Conservation (phyloP, 2,888 invertebrate species). For the Plusia festucae region DNA sequence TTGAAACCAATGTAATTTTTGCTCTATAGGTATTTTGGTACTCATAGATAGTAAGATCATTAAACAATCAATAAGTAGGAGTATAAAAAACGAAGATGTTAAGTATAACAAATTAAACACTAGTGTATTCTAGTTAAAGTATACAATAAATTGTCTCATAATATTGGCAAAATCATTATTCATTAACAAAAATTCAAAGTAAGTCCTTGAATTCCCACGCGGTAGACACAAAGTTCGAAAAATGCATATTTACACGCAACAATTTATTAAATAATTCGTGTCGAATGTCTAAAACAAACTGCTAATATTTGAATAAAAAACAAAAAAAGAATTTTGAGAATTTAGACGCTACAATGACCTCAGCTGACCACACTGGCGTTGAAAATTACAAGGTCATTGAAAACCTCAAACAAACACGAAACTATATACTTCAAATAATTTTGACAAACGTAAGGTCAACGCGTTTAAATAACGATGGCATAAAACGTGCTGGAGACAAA, state of each 20-base stretch:
- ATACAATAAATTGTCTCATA: no score
- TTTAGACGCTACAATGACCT: background rate
- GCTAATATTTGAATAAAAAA: no score
- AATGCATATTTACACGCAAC: background rate
- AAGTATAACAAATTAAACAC: no score
- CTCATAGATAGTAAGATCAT: background rate
- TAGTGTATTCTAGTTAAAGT: no score
- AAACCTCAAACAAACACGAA: background rate
- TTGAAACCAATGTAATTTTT: no score
- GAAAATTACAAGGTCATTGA: slow-evolving; percentile 4
- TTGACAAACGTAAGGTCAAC: slow-evolving; percentile 7
- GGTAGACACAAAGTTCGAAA: background rate
- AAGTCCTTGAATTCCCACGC: background rate
- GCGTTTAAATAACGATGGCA: background rate
- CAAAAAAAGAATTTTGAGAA: no score
- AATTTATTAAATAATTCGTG: no score
- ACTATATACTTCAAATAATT: slow-evolving; percentile 5
- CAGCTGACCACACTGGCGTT: background rate
- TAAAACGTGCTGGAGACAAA: background rate
- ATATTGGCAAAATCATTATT: background rate
- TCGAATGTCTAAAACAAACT: no score
- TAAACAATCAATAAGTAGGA: no score
- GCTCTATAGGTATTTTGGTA: no score
- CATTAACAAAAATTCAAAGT: background rate
- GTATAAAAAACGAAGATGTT: no score